phyloP scores from a whole-genome alignment of 2,113 vertebrate genomes.

The Cottus gobio region DNA sequence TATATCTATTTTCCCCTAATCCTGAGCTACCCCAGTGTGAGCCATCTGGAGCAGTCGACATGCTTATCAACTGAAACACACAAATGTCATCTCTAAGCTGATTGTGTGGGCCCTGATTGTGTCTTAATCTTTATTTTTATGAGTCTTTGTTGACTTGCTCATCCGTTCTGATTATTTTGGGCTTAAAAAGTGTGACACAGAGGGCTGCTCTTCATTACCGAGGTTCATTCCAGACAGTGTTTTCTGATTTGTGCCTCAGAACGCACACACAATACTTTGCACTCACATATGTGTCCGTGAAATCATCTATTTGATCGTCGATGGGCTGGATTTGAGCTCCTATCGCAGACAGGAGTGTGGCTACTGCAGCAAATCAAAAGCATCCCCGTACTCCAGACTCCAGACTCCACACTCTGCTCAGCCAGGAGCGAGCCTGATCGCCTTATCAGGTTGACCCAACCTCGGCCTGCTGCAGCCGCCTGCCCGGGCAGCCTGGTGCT shows the following conservation, averaged over 20 bases:
- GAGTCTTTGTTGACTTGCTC: constrained; percentile 34
- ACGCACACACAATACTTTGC: not conserved
- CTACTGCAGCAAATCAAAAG: constrained; percentile 53
- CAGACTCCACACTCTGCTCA: constrained; percentile 9
- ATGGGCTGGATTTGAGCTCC: constrained; percentile 39
- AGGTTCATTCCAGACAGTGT: constrained; percentile 11
- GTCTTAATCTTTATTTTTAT: constrained; percentile 65
- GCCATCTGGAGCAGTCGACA: constrained; percentile 52
- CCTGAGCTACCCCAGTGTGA: constrained; percentile 52
- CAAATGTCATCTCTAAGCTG: constrained; percentile 75
- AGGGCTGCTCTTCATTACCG: constrained; percentile 8
- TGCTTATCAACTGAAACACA: constrained; percentile 76
- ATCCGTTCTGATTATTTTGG: constrained; percentile 7
- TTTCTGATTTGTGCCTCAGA: constrained; percentile 13
- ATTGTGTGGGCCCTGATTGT: constrained; percentile 57
- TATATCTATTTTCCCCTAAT: constrained; percentile 53
- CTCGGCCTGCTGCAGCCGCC: constrained; percentile 7
- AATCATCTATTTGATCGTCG: constrained; percentile 56
- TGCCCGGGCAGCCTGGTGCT: constrained; percentile 15
- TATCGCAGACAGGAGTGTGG: constrained; percentile 34
- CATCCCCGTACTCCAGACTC: constrained; percentile 1
- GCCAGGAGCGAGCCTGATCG: constrained; percentile 12
- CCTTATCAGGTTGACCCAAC: constrained; percentile 66
- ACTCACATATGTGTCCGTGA: constrained; percentile 27
- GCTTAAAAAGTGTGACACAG: constrained; percentile 7